Percentiles rank a stretch among this genome's conserved stretches.
Conservation (phyloP, 2,888 invertebrate genomes). For the Hemithea aestivaria region DNA sequence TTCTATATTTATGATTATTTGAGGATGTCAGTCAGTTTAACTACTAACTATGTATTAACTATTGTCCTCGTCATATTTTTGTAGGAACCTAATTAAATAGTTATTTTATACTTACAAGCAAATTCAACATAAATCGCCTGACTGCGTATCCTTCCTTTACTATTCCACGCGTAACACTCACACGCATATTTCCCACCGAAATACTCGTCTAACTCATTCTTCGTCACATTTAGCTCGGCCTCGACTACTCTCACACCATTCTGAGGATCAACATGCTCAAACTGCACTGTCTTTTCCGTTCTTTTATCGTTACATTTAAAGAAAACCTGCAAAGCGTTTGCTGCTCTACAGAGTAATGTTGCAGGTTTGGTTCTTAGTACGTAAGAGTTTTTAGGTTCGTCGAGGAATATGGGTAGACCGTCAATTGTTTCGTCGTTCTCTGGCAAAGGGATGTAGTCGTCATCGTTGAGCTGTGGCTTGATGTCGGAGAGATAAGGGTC, state of each 20-base stretch:
- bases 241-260: conserved; percentile 88
- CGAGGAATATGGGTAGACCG: conserved; percentile 89
- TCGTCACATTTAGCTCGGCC: conserved; percentile 86
- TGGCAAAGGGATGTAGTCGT: conserved; percentile 71
- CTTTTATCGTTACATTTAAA: conserved; percentile 89
- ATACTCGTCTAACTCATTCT: conserved; percentile 90
- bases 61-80: too few species aligned
- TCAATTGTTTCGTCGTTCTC: conserved; percentile 82
- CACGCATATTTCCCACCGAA: conserved; percentile 90
- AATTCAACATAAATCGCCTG: conserved; percentile 87
- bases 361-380: conserved; percentile 95
- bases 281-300: conserved; percentile 77
- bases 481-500: conserved; percentile 70
- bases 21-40: too few species aligned
- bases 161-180: conserved; percentile 92
- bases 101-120: conserved; percentile 87
- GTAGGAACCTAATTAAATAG: not conserved
- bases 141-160: conserved; percentile 86
- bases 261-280: conserved; percentile 88
- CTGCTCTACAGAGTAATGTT: conserved; percentile 90
- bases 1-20: too few species aligned
- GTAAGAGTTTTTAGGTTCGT: conserved; percentile 92
- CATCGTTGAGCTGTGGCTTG: conserved; percentile 63
- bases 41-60: too few species aligned
- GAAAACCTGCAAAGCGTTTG: conserved; percentile 89